phyloP scores from a whole-genome alignment of 2,888 invertebrate species.

The Nebria brevicollis region DNA sequence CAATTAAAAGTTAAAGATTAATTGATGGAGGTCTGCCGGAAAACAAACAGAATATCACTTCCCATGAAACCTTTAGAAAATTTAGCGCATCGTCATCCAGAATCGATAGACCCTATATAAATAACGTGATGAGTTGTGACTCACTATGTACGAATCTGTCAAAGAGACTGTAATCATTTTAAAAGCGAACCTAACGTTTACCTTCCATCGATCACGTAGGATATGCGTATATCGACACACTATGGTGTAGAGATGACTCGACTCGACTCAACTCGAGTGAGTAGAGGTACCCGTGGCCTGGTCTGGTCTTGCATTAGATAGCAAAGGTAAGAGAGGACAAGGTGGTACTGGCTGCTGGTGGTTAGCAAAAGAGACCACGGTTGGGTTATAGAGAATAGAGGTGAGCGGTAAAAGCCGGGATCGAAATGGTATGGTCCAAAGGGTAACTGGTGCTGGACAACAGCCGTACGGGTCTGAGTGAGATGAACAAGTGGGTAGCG shows the following conservation, averaged over 20 bases:
- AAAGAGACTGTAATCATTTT: constrained; percentile 41
- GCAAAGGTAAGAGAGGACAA: not conserved
- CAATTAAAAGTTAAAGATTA: constrained; percentile 47
- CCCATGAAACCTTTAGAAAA: constrained; percentile 41
- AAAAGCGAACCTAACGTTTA: constrained; percentile 33
- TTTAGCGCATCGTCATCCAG: constrained; percentile 43
- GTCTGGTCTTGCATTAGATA: not conserved
- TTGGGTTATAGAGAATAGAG: not conserved
- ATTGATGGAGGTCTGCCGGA: constrained; percentile 33
- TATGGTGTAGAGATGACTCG: not conserved
- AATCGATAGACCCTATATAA: constrained; percentile 40
- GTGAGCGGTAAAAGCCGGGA: not conserved
- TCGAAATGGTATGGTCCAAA: not conserved
- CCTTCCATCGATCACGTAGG: constrained; percentile 36
- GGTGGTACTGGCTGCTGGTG: not conserved
- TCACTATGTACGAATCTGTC: constrained; percentile 37
- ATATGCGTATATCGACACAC: not conserved
- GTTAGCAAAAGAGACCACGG: not conserved
- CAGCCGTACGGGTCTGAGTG: not conserved
- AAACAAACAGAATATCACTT: constrained; percentile 43
- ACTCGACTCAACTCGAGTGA: no score
- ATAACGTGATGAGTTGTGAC: constrained; percentile 39
- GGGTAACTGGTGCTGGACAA: not conserved
- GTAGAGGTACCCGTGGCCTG: not conserved
- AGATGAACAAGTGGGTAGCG: not conserved